Conservation (phyloP, 2,113 vertebrate species). For the Hucho hucho region DNA sequence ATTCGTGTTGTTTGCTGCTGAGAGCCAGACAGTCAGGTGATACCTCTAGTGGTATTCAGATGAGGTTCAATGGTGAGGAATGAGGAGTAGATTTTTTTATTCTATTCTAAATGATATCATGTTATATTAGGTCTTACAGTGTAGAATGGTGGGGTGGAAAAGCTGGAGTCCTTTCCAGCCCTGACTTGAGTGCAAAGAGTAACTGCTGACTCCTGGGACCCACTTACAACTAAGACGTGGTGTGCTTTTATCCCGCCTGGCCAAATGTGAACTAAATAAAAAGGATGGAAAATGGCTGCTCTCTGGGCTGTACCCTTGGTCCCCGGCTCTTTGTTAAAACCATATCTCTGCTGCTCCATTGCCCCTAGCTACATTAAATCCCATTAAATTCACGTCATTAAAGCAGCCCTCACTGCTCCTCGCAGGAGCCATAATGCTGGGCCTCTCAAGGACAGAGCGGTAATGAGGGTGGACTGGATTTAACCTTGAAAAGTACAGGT, state of each 20-base stretch:
- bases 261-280: slow-evolving; percentile 80
- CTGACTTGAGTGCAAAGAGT: slow-evolving; percentile 52
- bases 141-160: slow-evolving; percentile 40
- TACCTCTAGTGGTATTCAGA: slow-evolving; percentile 13
- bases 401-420: slow-evolving; percentile 75
- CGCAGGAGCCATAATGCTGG: slow-evolving; percentile 66
- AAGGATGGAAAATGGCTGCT: slow-evolving; percentile 76
- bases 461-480: slow-evolving; percentile 81
- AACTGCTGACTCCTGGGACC: slow-evolving; percentile 66
- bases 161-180: slow-evolving; percentile 47
- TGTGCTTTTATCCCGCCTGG: slow-evolving; percentile 65
- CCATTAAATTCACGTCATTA: slow-evolving; percentile 87
- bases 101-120: slow-evolving; percentile 36
- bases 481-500: slow-evolving; percentile 82
- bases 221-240: slow-evolving; percentile 63
- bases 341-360: slow-evolving; percentile 80
- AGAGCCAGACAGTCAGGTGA: background rate
- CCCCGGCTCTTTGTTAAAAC: slow-evolving; percentile 83
- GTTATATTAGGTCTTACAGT: slow-evolving; percentile 38
- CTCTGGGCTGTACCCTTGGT: slow-evolving; percentile 74
- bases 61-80: slow-evolving; percentile 26
- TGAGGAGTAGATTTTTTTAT: slow-evolving; percentile 6
- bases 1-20: slow-evolving; percentile 7
- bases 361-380: slow-evolving; percentile 85
- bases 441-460: slow-evolving; percentile 79